Conservation (phyloP, 64 coral and sea anemone species). For the Porites lutea region DNA sequence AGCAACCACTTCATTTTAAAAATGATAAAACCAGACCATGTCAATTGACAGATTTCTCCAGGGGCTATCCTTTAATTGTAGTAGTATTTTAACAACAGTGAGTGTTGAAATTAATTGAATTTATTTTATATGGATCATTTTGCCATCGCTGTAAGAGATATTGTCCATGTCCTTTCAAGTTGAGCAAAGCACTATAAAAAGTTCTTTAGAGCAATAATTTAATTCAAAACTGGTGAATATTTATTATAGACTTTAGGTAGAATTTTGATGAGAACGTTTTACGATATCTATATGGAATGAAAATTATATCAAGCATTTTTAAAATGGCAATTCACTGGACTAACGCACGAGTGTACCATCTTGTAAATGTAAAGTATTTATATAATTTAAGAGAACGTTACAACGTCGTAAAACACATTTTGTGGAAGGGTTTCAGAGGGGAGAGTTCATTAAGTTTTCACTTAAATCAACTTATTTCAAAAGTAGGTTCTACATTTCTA, state of each 20-base stretch:
- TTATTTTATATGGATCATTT: not conserved
- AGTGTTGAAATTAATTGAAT: not conserved
- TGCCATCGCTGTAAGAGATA: not conserved
- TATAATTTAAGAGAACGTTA: no score
- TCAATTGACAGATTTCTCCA: no score
- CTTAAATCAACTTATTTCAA: no score
- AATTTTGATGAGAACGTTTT: not conserved
- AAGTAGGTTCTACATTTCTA: not conserved
- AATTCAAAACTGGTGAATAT: not conserved
- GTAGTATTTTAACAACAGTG: not conserved
- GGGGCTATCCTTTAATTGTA: not conserved
- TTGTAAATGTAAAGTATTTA: no score
- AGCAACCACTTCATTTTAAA: no score
- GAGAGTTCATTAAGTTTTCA: no score
- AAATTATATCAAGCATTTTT: no score
- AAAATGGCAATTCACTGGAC: no score
- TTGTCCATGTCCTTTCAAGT: not conserved
- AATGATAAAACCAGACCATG: not conserved
- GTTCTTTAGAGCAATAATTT: not conserved
- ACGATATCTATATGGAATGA: no score
- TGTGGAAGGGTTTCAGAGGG: not conserved
- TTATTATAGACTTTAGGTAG: not conserved
- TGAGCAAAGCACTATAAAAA: not conserved
- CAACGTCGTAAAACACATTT: not conserved
- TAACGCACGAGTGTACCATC: no score